Conservation (phyloP, 2,113 vertebrate species). For the Anser brachyrhynchus region DNA sequence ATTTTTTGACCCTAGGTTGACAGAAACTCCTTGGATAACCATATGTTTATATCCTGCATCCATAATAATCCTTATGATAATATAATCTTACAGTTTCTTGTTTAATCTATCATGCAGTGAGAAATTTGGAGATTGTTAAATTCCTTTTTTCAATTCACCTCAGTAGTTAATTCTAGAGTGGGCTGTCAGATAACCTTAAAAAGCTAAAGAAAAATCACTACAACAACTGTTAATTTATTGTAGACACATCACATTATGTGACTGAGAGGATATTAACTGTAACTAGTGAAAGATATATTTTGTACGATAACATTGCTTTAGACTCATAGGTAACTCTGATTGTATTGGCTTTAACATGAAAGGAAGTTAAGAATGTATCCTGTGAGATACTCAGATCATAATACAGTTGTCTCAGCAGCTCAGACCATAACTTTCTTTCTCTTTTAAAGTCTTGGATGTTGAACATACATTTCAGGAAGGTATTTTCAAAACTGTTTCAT, state of each 20-base stretch:
- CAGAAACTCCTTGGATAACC: not conserved
- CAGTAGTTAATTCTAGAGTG: not conserved
- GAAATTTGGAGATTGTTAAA: not conserved
- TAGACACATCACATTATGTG: not conserved
- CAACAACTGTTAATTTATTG: not conserved
- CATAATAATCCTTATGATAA: not conserved
- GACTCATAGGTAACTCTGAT: not conserved
- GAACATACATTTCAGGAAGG: not conserved
- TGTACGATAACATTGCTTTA: not conserved
- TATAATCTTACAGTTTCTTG: not conserved
- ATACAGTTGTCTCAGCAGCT: not conserved
- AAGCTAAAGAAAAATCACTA: not conserved
- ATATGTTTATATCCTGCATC: not conserved
- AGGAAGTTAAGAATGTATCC: not conserved
- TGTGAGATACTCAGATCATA: not conserved
- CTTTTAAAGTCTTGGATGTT: not conserved
- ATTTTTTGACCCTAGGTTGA: not conserved
- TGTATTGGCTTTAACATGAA: not conserved
- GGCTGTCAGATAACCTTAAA: not conserved
- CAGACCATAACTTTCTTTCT: not conserved
- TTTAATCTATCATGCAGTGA: not conserved
- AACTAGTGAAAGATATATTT: not conserved
- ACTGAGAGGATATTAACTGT: not conserved
- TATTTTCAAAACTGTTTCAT: not conserved
- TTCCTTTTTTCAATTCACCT: not conserved